Base-by-base conservation (phyloP, 2,113 vertebrate species). In the Podilymbus podiceps region DNA sequence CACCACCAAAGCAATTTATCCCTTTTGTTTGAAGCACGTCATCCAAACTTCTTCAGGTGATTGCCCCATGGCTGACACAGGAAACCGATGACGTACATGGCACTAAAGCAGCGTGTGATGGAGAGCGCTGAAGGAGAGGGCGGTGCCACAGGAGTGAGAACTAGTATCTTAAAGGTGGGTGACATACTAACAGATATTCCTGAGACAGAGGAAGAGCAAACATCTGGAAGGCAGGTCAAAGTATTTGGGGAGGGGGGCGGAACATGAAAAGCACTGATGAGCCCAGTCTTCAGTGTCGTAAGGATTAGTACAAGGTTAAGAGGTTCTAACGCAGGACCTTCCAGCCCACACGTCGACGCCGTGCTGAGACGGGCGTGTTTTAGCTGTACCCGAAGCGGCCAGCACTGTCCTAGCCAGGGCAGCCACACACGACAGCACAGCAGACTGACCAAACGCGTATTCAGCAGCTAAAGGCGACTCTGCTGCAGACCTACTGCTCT, bases 21-120 rank as follows among this genome's bases (percentile, higher is more conserved):
- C 7, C 12, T 53, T 85, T 76, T 56, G 28, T 35, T 77, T 47
- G 23, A 89, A 92, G 53, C n/a, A 44, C 50, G 78, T 59, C 42
- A 53, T 11, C 44, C 18, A 58, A 47, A 58, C 19, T 47, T 44
- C 44, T 69, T 68, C 85, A 67, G 46, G 38, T 50, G 46, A 74
- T 68, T 90, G 81, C 73, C 80, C 88, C 30, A 9, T 20, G 31
- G 31, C 23, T 24, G 31, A 38, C 64, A 53, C 73, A 72, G 79
- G 40, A 85, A 62, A n/a, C 21, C 2, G 4, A 33, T 53, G 47
- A 42, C 3, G 1, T 49, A 46, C 1, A 1, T 33, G 17, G 33
- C 31, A 25, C 33, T 55, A 52, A 67, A 47, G 47, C 35, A 24
- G 58, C 24, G 40, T 31, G 31, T 31, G 30, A 67, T 42, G 21